Percentiles rank a stretch among this genome's conserved stretches.
These are phyloP conservation scores for Labroides dimidiatus DNA, from an alignment of 2,797 vertebrate species.

Conservation along the genomic window DNA sequence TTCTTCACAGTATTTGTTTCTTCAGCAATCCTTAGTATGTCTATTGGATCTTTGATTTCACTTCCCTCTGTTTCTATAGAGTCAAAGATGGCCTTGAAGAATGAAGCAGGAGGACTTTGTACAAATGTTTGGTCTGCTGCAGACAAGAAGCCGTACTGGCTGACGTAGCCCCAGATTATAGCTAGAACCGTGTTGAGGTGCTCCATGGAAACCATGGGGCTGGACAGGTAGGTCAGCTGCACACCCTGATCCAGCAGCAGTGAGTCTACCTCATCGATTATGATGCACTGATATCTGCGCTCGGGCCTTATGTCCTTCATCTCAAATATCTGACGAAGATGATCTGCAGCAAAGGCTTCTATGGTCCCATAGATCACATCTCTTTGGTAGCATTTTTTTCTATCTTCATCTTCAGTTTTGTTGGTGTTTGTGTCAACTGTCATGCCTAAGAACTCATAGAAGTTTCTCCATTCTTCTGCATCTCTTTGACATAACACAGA, in stretches of 20 bases:
- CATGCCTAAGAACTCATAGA: constrained; percentile 24
- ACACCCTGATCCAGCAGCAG: constrained; percentile 67
- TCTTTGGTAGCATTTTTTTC: constrained; percentile 44
- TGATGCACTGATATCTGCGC: constrained; percentile 60
- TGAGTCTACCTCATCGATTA: constrained; percentile 68
- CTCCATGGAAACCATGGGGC: constrained; percentile 60
- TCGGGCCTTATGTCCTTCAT: constrained; percentile 61
- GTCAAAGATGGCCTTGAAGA: constrained; percentile 61
- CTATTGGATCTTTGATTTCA: constrained; percentile 22
- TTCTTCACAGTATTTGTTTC: constrained; percentile 1
- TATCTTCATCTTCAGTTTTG: constrained; percentile 11
- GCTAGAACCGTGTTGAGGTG: constrained; percentile 62
- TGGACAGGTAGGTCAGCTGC: constrained; percentile 68
- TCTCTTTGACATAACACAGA: constrained; percentile 52
- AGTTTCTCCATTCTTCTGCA: constrained; percentile 21
- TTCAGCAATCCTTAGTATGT: constrained; percentile 31
- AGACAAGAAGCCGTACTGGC: constrained; percentile 39
- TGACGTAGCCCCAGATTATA: constrained; percentile 63
- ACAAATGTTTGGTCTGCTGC: constrained; percentile 25
- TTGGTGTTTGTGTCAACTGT: constrained; percentile 46
- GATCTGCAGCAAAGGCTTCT: constrained; percentile 62
- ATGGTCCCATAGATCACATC: constrained; percentile 58
- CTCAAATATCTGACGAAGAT: constrained; percentile 65
- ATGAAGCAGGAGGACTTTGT: constrained; percentile 41
- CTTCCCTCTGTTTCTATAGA: constrained; percentile 27